Percentiles rank a stretch among this genome's conserved stretches.
Conservation (phyloP, 2,113 vertebrate species). For the Hypocryptadius cinnamomeus region DNA sequence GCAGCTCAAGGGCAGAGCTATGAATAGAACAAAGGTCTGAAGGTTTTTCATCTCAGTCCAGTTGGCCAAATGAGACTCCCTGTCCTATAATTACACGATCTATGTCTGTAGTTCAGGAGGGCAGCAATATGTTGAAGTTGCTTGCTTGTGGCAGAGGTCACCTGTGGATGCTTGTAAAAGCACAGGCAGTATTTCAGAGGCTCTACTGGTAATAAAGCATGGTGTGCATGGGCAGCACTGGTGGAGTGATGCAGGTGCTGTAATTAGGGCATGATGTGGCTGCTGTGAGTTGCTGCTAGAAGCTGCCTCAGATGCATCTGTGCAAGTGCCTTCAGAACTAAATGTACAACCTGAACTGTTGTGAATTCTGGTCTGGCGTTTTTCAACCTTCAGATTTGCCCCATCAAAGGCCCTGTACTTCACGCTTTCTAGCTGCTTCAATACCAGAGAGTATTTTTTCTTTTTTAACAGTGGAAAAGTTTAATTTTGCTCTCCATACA, state of each 20-base stretch:
- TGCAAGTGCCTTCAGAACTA: not conserved
- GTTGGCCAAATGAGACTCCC: not conserved
- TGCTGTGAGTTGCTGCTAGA: not conserved
- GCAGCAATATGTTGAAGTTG: not conserved
- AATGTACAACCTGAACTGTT: not conserved
- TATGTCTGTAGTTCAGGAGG: not conserved
- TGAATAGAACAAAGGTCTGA: slow-evolving; percentile 1
- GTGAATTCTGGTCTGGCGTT: not conserved
- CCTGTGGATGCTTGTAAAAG: not conserved
- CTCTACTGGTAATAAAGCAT: not conserved
- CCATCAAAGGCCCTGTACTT: not conserved
- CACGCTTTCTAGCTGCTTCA: not conserved
- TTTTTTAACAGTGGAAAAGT: not conserved
- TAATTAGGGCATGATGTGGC: not conserved
- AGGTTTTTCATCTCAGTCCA: not conserved
- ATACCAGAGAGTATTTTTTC: not conserved
- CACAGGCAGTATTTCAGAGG: not conserved
- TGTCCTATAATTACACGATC: not conserved
- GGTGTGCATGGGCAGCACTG: not conserved
- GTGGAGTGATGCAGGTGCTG: not conserved
- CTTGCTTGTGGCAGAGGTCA: not conserved
- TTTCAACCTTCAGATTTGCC: not conserved
- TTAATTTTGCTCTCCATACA: not conserved
- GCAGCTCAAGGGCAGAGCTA: not conserved
- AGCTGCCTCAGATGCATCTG: not conserved